Evolutionary conservation across 1,140 invertebrate genomes (phyloP), one percentile per base, ranked within the genome.

Genomic region (Colletes gigas): DNA sequence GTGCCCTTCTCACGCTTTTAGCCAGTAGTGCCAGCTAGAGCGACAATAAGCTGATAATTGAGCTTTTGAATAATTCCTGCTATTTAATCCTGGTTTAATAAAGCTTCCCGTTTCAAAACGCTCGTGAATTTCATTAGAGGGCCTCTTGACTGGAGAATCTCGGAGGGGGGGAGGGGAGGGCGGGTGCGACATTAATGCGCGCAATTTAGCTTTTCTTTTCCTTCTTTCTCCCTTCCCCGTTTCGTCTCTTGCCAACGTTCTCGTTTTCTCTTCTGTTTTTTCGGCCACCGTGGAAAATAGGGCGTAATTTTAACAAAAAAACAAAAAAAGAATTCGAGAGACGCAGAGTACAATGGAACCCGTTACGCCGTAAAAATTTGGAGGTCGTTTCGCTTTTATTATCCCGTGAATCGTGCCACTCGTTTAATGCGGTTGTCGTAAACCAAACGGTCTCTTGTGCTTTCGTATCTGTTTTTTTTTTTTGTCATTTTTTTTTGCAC

Each of bases 31-130:
- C 81, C 84, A 91, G 84, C 87, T 88, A 87, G 87, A 91, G 86
- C 89, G 89, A 91, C 90, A 89, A 89, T 92, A 92, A 92, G 90
- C 91, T 91, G 91, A 91, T 92, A 91, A 92, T 92, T 92, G 88
- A 90, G 90, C 89, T 91, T 91, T 89, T 90, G 89, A 91, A 91
- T 92, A 91, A 91, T 91, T 92, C 90, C 81, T 77, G 88, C 82
- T 83, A 88, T 89, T 89, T 89, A 90, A 89, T 91, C 88, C 85
- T 57, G 84, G 84, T 76, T 84, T 83, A 87, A 86, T 83, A 87
- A 87, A 84, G 81, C 82, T 81, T 87, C 72, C 74, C 75, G 75
- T 83, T 88, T 82, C 74, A 86, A 87, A 86, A 84, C 82, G 78
- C 72, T 50, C 79, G 85, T 88, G 85, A 83, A 84, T 87, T 87